Evolutionary conservation across 2,113 vertebrate genomes (phyloP), one percentile per base, ranked within the genome.

Genomic region (Amazona guildingii): DNA sequence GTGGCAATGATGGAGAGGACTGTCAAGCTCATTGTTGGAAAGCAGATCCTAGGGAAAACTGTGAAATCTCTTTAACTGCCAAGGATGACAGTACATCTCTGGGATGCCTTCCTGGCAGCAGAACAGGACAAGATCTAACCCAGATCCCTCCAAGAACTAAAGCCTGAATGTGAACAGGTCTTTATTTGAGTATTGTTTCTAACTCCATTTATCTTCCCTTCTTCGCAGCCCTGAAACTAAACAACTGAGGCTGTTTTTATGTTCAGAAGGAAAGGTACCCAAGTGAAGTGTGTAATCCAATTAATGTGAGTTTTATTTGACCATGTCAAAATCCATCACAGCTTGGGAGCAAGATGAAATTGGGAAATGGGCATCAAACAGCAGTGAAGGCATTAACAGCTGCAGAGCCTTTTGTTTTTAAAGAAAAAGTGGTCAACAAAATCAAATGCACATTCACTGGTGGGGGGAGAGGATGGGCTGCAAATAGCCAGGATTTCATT

Each of bases 231-330:
- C 64, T 81, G 79, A 81, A 90, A 92, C 46, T 88, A 92, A 95
- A 78, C 90, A 86, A 78, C 73, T 64, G 90, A 93, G 76, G 52
- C 73, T 95, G 80, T 88, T 86, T 94, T 90, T 68, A 61, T 86
- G 93, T 83, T 95, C 83, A 82, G 83, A 91, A 86, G 79, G 72
- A 83, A 83, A 96, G 92, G 86, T 96, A 84, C 73, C 95, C 86
- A 88, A 96, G 90, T 96, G 95, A 91, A 96, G 83, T 97, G 96
- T 95, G 90, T 96, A 96, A 97, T 96, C 69, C 94, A 96, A 96
- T 96, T 97, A 96, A 96, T 94, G 27, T 95, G 93, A 96, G 88
- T 96, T 96, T 92, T 93, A 96, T 96, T 92, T 96, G 86, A 82
- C 95, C 80, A 79, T 69, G 95, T 96, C 95, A 97, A 93, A 96